Evolutionary conservation across 2,797 vertebrate species (phyloP).

Genomic region (Lepilemur septentrionalis): DNA sequence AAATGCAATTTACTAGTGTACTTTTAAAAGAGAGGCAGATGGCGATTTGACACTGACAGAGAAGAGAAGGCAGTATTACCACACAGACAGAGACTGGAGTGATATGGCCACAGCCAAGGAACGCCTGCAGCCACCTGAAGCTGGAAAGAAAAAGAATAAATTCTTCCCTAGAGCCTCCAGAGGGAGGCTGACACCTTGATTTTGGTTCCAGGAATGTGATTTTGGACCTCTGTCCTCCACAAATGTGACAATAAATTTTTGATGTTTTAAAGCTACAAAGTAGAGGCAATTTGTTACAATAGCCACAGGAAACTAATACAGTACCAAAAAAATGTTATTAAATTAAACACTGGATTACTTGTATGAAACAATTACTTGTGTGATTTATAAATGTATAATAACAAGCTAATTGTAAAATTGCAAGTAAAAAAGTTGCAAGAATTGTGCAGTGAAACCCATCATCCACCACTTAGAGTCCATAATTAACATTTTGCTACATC

Average conservation of each 20-base stretch:
- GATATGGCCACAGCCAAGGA: neutral
- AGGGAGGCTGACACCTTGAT: neutral
- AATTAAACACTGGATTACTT: neutral
- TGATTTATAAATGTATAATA: neutral
- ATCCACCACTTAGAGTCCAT: neutral
- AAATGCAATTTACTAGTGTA: neutral
- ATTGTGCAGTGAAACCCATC: neutral
- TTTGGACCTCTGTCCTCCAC: neutral
- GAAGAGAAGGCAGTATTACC: neutral
- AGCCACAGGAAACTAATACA: neutral
- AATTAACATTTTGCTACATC: neutral
- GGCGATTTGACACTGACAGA: neutral
- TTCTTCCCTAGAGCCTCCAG: neutral
- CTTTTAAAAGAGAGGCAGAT: neutral
- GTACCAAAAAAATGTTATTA: neutral
- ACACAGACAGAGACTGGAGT: neutral
- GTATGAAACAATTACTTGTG: neutral
- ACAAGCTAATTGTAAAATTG: neutral
- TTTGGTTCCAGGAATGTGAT: neutral
- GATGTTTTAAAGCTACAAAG: neutral
- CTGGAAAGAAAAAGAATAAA: neutral
- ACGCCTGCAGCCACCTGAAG: neutral
- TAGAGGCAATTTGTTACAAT: neutral
- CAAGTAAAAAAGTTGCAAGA: conserved; percentile 18
- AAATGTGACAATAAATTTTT: neutral